These are phyloP conservation scores for Drosophila nr. perissopoda DNA, from an alignment of 2,888 invertebrate species.

Conservation along the genomic window DNA sequence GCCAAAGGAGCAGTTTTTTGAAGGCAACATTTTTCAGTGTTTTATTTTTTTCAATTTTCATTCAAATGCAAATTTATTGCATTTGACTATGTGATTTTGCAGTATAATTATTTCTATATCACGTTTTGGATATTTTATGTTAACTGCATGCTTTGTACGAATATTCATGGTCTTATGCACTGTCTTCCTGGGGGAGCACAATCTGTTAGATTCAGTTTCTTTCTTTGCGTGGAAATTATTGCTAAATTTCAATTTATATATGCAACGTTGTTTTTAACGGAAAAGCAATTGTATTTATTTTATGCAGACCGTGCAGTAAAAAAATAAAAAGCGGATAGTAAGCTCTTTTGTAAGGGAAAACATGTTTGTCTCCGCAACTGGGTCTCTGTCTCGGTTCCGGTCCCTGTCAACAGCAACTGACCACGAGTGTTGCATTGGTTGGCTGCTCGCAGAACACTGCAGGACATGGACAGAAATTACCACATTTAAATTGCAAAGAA, in stretches of 20 bases:
- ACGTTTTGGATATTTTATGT: not conserved
- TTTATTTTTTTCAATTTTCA: not conserved
- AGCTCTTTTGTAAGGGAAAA: slow-evolving; percentile 12
- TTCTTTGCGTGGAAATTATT: not conserved
- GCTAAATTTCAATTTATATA: not conserved
- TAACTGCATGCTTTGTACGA: not conserved
- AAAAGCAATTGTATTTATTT: not conserved
- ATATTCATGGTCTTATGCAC: too few species aligned
- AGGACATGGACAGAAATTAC: slow-evolving; percentile 7
- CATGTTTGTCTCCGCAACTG: slow-evolving; percentile 4
- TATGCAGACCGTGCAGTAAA: not conserved
- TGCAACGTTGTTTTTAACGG: not conserved
- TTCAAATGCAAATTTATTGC: not conserved
- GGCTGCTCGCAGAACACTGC: slow-evolving; percentile 4
- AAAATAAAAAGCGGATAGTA: not conserved
- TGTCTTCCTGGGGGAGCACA: not conserved
- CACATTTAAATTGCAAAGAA: slow-evolving; percentile 4
- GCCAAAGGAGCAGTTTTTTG: not conserved
- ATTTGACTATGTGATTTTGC: not conserved
- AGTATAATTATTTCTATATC: not conserved
- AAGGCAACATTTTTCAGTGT: not conserved
- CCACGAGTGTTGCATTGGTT: slow-evolving; percentile 2
- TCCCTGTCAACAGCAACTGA: not conserved
- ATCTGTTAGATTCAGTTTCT: not conserved
- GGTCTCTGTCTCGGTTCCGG: not conserved